These are phyloP conservation scores for Malurus splendens DNA, from an alignment of 2,797 vertebrate species.

Conservation along the genomic window DNA sequence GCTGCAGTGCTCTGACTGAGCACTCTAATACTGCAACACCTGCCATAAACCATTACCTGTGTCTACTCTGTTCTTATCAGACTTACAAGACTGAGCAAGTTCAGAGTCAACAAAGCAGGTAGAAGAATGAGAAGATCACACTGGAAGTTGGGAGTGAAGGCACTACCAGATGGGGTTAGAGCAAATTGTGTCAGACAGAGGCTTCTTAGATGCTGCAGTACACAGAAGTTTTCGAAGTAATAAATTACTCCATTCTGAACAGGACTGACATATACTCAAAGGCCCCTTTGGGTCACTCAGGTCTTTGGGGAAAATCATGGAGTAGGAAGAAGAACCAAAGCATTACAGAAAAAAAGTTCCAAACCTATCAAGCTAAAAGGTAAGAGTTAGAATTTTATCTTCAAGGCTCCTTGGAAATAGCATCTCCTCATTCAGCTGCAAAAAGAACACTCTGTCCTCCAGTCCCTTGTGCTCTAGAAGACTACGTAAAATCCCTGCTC, in stretches of 20 bases:
- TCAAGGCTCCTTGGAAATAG: not conserved
- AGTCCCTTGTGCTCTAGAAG: not conserved
- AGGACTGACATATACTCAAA: not conserved
- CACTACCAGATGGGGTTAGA: not conserved
- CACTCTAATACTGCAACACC: not conserved
- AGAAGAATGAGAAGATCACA: not conserved
- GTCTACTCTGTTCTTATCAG: not conserved
- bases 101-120: not conserved
- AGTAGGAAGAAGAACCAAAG: not conserved
- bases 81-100: not conserved
- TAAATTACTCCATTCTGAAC: not conserved
- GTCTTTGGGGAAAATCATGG: not conserved
- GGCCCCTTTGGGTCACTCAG: not conserved
- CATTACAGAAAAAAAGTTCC: not conserved
- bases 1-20: not conserved
- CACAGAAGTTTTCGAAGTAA: not conserved
- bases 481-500: not conserved
- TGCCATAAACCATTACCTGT: not conserved
- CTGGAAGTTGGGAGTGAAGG: not conserved
- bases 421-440: not conserved
- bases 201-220: not conserved
- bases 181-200: not conserved
- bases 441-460: not conserved
- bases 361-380: not conserved
- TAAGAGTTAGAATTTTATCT: not conserved